Percentiles rank a stretch among this genome's conserved stretches.
These are phyloP conservation scores for Rhynchotus rufescens DNA, from an alignment of 2,797 vertebrate genomes.

Conservation along the genomic window DNA sequence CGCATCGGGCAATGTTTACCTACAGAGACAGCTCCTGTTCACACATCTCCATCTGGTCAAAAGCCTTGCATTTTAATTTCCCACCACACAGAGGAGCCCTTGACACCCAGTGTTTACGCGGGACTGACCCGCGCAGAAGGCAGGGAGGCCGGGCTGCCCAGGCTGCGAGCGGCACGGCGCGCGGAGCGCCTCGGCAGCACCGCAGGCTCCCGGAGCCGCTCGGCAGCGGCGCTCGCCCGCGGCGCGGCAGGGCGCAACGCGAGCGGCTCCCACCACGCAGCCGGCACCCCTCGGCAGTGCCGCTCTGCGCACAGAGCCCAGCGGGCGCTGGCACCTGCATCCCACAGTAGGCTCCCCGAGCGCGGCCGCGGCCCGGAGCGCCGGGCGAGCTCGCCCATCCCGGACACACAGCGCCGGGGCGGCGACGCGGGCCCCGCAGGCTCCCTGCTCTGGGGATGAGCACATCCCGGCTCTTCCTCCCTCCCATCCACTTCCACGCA, in stretches of 20 bases:
- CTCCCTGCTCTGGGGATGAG: not conserved
- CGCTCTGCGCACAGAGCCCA: not conserved
- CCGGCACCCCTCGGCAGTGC: not conserved
- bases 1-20: not conserved
- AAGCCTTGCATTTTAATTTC: not conserved
- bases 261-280: not conserved
- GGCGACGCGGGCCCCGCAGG: no score
- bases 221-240: not conserved
- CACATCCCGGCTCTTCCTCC: not conserved
- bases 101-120: not conserved
- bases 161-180: not conserved
- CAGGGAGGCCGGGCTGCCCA: not conserved
- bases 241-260: no score
- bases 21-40: not conserved
- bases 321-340: no score
- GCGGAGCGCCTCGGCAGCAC: not conserved
- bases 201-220: constrained; percentile 20
- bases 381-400: no score
- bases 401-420: no score
- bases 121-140: not conserved
- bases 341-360: no score
- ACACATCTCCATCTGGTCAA: not conserved
- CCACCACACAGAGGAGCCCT: not conserved
- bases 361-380: no score
- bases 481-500: not conserved